Base-by-base conservation (phyloP, 2,888 invertebrate species). In the Phalera bucephala region DNA sequence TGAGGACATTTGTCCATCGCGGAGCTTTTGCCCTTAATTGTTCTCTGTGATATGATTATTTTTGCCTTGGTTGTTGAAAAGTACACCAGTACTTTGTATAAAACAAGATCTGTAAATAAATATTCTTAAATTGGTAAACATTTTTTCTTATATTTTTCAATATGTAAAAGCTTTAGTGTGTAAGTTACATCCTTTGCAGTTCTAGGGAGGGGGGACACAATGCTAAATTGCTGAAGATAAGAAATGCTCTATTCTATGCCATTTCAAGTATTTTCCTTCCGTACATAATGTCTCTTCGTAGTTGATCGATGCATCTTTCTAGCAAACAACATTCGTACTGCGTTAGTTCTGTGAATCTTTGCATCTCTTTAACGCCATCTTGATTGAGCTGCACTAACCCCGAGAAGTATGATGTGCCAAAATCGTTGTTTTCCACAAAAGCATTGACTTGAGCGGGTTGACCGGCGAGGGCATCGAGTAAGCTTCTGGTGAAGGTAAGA, bases 401-500 rank as follows among this genome's bases (percentile, higher is more conserved):
- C 0, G 74, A 68, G 31, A 85, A 84, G 42, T 57, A 86, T 3
- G 65, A 58, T 0, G 84, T 85, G 7, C 82, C 85, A 28, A 80
- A 84, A 35, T 84, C 80, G 31, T 85, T 82, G 45, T 85, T 86
- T 33, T 82, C 80, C 0, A 86, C 54, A 12, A 57, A 78, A 2
- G 80, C 84, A 20, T 77, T 62, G 0, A 81, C 64, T 37, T 57
- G 55, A 2, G 57, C 46, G 0, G 53, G 54, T 1, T 52, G 46
- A 0, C 81, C 84, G 3, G 69, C 64, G n/a, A 83, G 36, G 1
- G 75, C 94, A 25, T 90, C 80, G 0, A 94, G 68, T 23, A 93
- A 56, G 1, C 90, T 88, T 45, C 87, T 79, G 8, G 91, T 88
- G 64, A 94, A 94, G 30, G 91, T 63, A 3, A 91, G 85, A 8